Percentiles rank a stretch among this genome's conserved stretches.
Evolutionary conservation across 2,797 vertebrate species (phyloP).

Genomic region (Acestrorhynchus altus): DNA sequence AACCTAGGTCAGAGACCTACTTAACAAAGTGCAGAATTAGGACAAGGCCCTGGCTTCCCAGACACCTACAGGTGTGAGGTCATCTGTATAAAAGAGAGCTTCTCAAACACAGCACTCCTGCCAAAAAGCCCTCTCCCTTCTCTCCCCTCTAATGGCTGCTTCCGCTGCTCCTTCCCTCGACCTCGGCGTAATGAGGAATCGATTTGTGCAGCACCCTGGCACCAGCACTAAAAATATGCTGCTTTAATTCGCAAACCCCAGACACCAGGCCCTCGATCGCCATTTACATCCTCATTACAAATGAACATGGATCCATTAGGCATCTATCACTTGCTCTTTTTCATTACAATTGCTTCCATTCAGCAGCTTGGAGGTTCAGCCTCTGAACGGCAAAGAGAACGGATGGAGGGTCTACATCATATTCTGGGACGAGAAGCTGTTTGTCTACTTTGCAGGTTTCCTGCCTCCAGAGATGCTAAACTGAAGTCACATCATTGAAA

Average conservation of each 20-base stretch:
- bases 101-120: constrained; percentile 23
- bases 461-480: constrained; percentile 3
- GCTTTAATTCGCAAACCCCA: constrained; percentile 43
- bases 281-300: constrained; percentile 59
- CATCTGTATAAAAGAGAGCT: constrained; percentile 22
- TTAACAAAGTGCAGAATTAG: constrained; percentile 20
- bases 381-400: constrained; percentile 4
- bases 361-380: constrained; percentile 9
- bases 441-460: constrained; percentile 3
- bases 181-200: constrained; percentile 41
- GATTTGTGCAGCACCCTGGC: constrained; percentile 20
- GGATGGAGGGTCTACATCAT: not conserved
- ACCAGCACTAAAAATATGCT: constrained; percentile 44
- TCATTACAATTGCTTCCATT: constrained; percentile 38
- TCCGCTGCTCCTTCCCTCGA: constrained; percentile 2
- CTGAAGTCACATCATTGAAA: constrained; percentile 4
- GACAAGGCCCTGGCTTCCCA: constrained; percentile 22
- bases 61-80: constrained; percentile 45
- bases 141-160: constrained; percentile 17
- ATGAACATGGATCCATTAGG: constrained; percentile 41
- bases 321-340: constrained; percentile 39
- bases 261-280: constrained; percentile 21
- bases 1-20: not conserved
- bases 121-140: not conserved
- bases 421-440: not conserved